Evolutionary conservation across 2,888 invertebrate genomes (phyloP), one percentile per base, ranked within the genome.

Genomic region (Amphiduros pacificus): DNA sequence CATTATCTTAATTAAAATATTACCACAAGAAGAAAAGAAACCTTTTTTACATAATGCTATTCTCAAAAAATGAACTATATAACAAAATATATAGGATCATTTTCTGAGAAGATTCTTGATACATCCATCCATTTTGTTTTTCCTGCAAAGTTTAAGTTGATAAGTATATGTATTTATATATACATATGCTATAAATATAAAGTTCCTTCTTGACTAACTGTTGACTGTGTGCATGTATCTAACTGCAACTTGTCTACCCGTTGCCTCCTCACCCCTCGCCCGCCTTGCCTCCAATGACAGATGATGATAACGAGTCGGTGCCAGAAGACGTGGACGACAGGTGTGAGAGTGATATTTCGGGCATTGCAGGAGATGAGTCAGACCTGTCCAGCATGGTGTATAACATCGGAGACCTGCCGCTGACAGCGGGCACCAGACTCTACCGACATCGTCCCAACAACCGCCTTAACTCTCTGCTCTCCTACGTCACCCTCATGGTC

Each of bases 321-420:
- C 63, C 60, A 6, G 48, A 48, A 11, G 67, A 67, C 44, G 60
- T 69, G 4, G 69, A 69, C 50, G 69, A 69, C 52, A 54, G 69
- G 1, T 69, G 69, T 60, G 69, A 69, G 50, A 69, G 69, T 51
- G 69, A 69, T 55, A 69, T 69, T 61, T 69, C 69, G 20, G 69
- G 69, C 26, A 58, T 69, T 24, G 67, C 65, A 14, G 41, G 24
- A 9, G 66, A 68, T 31, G 62, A 64, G 17, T 49, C 60, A 6
- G 61, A 59, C 41, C 48, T 67, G 2, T 67, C 67, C 9, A 29
- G 54, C 14, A 24, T 60, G 9, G 28, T 40, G 2, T 57, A 55
- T 51, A 53, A 41, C 50, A n/a, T 67, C 9, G 67, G 52, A 14
- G 65, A 65, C 27, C 29, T 66, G 5, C 55, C 57, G 26, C 31